Percentiles rank a stretch among this genome's conserved stretches.
These are phyloP conservation scores for Chloroclysta siterata DNA, from an alignment of 2,888 invertebrate genomes.

Conservation along the genomic window DNA sequence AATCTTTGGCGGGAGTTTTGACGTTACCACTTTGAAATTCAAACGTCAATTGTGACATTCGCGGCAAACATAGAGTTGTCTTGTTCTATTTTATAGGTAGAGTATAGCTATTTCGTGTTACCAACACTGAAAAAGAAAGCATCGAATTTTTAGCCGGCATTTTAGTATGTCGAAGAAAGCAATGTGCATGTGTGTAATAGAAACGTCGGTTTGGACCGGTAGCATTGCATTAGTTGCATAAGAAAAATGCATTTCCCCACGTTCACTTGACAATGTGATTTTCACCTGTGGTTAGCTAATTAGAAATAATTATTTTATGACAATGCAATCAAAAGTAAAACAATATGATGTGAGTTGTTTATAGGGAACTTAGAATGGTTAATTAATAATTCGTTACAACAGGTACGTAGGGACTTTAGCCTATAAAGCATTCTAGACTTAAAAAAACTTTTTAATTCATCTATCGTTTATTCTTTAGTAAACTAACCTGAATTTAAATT, in stretches of 20 bases:
- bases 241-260: slow-evolving; percentile 79
- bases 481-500: too few relatives aligned
- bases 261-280: slow-evolving; percentile 49
- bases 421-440: too few relatives aligned
- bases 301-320: slow-evolving; percentile 10
- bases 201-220: slow-evolving; percentile 74
- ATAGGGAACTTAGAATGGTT: neutral
- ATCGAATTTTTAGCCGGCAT: slow-evolving; percentile 74
- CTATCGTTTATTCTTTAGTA: too few relatives aligned
- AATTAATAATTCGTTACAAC: too few relatives aligned
- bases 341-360: slow-evolving; percentile 1
- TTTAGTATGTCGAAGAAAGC: slow-evolving; percentile 84
- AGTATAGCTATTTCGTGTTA: slow-evolving; percentile 53
- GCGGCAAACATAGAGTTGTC: slow-evolving; percentile 47
- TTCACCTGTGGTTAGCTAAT: slow-evolving; percentile 35
- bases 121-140: slow-evolving; percentile 84
- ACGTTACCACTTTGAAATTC: slow-evolving; percentile 52
- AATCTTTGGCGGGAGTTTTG: slow-evolving; percentile 64
- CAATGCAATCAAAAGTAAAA: slow-evolving; percentile 12
- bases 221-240: slow-evolving; percentile 82
- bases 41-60: slow-evolving; percentile 57
- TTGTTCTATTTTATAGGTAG: slow-evolving; percentile 54
- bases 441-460: too few relatives aligned
- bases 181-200: slow-evolving; percentile 82
- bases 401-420: too few relatives aligned